A percentile compares a stretch with the other conserved stretches of the same genome.
These are phyloP conservation scores for Pristionchus mayeri DNA, from an alignment of 2,888 invertebrate genomes.

Conservation along the genomic window DNA sequence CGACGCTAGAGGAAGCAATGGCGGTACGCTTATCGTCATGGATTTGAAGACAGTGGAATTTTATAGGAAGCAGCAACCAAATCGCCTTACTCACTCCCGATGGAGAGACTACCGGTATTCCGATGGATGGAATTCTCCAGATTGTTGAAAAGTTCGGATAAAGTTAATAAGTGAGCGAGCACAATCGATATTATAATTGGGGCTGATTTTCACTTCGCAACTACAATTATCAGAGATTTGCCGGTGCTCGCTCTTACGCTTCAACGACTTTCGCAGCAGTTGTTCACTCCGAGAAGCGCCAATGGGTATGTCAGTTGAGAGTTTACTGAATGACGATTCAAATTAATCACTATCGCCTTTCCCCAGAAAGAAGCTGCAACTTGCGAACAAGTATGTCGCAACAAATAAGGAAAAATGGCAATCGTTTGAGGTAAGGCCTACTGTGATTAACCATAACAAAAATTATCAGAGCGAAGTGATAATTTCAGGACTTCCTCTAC, in stretches of 20 bases:
- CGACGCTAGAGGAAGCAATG: conserved; percentile 58
- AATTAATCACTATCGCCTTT: background rate
- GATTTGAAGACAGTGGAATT: background rate
- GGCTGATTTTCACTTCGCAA: background rate
- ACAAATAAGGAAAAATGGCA: background rate
- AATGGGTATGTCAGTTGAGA: background rate
- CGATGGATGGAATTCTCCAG: conserved; percentile 65
- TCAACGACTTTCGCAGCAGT: conserved; percentile 61
- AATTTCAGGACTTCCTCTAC: background rate
- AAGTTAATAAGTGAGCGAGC: background rate
- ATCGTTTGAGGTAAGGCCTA: background rate
- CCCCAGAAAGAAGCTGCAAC: conserved; percentile 27
- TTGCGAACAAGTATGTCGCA: background rate
- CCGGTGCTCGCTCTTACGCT: conserved; percentile 63
- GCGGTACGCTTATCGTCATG: conserved; percentile 49
- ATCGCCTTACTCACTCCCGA: conserved; percentile 59
- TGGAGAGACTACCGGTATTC: conserved; percentile 61
- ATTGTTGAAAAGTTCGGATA: background rate
- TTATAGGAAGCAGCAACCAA: conserved; percentile 68
- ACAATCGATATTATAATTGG: background rate
- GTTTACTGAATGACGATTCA: background rate
- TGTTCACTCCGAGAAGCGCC: background rate
- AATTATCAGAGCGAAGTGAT: background rate
- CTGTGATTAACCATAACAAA: no score
- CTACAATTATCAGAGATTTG: conserved; percentile 26